phyloP scores from a whole-genome alignment of 2,797 vertebrate species.

The Hydrolagus colliei region DNA sequence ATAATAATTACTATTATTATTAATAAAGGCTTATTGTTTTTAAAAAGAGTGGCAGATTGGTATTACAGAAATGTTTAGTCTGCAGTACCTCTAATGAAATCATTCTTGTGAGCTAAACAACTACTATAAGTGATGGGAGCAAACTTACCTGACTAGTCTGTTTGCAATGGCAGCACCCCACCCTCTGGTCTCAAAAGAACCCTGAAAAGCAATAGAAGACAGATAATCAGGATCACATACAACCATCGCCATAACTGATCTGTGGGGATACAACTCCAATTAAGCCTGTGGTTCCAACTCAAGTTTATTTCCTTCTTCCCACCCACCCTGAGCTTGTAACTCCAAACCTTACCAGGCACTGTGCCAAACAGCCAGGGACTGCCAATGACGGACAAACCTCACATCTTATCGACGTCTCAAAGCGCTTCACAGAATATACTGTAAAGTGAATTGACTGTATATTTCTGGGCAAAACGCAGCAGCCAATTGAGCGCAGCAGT shows the following conservation, averaged over 20 bases:
- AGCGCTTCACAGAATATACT: too few species aligned
- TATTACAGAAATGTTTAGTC: neutral
- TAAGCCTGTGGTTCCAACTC: neutral
- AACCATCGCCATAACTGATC: neutral
- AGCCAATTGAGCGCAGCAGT: too few species aligned
- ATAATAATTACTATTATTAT: too few species aligned
- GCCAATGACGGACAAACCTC: too few species aligned
- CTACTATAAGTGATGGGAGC: too few species aligned
- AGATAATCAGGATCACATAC: neutral
- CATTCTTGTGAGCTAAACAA: neutral
- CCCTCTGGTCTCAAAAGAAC: slow-evolving; percentile 74
- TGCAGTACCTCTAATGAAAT: neutral
- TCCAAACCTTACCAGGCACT: neutral
- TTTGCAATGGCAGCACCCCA: slow-evolving; percentile 76
- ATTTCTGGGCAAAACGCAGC: too few species aligned
- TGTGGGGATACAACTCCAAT: neutral
- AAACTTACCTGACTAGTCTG: slow-evolving; percentile 72
- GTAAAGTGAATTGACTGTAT: too few species aligned
- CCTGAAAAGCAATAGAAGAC: slow-evolving; percentile 53
- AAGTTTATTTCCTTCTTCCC: neutral
- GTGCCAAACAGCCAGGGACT: too few species aligned
- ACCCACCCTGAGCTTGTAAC: neutral
- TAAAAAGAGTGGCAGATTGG: neutral
- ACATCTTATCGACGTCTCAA: too few species aligned
- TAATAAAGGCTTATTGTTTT: neutral